A percentile compares a stretch with the other conserved stretches of the same genome.
Conservation (phyloP, 1,140 invertebrate species). For the Listronotus bonariensis region DNA sequence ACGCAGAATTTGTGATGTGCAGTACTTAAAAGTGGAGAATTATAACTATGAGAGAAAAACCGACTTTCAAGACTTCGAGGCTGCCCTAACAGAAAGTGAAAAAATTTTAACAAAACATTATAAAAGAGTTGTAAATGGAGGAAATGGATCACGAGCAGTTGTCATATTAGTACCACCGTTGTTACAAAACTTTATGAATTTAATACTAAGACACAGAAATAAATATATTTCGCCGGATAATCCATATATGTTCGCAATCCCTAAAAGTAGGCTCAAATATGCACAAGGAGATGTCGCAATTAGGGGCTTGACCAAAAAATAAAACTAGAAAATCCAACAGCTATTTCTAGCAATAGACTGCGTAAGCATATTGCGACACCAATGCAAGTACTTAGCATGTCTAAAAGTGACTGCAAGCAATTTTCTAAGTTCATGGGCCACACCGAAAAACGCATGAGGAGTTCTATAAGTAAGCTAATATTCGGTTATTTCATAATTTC, state of each 20-base stretch:
- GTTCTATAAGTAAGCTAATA: constrained; percentile 25
- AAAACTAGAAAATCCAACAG: constrained; percentile 15
- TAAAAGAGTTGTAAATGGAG: constrained; percentile 29
- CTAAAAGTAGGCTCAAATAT: constrained; percentile 33
- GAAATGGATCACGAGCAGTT: constrained; percentile 29
- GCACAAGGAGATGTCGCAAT: constrained; percentile 36
- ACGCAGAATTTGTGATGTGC: constrained; percentile 32
- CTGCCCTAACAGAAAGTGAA: constrained; percentile 23
- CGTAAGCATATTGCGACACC: constrained; percentile 37
- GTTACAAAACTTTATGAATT: constrained; percentile 27
- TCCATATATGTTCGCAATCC: constrained; percentile 31
- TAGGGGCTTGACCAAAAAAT: constrained; percentile 29
- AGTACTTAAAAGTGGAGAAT: constrained; percentile 30
- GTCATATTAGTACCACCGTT: constrained; percentile 30
- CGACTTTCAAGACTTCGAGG: constrained; percentile 32
- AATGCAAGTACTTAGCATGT: too few species aligned
- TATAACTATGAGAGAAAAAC: constrained; percentile 17
- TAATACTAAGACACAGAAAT: constrained; percentile 15
- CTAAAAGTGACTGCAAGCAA: constrained; percentile 33
- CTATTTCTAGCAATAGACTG: constrained; percentile 26
- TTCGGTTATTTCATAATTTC: too few species aligned
- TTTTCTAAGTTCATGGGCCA: constrained; percentile 38
- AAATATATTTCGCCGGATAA: constrained; percentile 34
- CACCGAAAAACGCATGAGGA: constrained; percentile 18
- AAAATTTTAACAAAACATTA: constrained; percentile 29